Base-by-base conservation (phyloP, 2,113 vertebrate genomes). In the Puntigrus tetrazona region DNA sequence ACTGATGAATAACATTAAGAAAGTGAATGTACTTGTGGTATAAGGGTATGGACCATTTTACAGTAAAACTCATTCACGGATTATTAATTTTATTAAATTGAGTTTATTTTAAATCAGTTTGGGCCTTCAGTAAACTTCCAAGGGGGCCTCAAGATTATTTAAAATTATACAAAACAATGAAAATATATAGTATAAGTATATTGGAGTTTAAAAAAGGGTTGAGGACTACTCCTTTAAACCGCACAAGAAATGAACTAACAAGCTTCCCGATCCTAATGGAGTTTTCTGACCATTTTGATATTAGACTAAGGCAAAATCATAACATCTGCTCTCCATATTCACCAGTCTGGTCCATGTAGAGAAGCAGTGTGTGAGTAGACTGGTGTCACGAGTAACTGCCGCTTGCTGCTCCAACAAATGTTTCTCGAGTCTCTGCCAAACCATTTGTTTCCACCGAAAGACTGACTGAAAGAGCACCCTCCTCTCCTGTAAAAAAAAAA, bases 291-390 rank as follows among this genome's bases (percentile, higher is more conserved):
- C 14, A 13, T 65, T 1, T 18, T 18, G 27, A 31, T 16, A 65
- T 34, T 18, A 57, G 22, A 34, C 75, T 61, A 31, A n/a, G 22
- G 7, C 27, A 16, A 11, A 61, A 80, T 82, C 18, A 14, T 29
- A 47, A 34, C 25, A 22, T 70, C 9, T 10, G 7, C 29, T 78
- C 4, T 36, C 0, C 8, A 18, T 82, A 8, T 63, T 34, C 36
- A 86, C 87, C 85, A 61, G 80, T 63, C 16, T 65, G 55, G 50
- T 36, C 85, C 85, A 88, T 59, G 55, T 18, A 31, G 43, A 85
- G 83, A 82, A 86, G 63, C 57, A 36, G 8, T 20, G 65, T 27
- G 25, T 74, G 47, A 88, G 69, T 38, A 88, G 55, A 16, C 13
- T 59, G 22, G 36, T 78, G 31, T 34, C 27, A 59, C 50, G 79